Conservation (phyloP, 92 coral and sea anemone genomes). For the Parazoanthus atlanticus region DNA sequence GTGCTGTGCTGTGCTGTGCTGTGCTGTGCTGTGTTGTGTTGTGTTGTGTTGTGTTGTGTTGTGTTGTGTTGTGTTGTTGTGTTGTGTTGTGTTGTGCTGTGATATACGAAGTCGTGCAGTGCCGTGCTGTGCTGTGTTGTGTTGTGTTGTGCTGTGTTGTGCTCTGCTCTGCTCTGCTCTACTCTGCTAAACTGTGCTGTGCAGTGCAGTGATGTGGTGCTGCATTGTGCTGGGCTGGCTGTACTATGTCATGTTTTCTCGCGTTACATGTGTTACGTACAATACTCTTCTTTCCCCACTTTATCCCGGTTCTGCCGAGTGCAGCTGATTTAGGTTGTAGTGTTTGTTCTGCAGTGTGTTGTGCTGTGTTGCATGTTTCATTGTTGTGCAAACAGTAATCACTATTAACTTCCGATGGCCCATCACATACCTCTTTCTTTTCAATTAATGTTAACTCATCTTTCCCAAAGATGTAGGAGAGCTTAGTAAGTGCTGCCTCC, state of each 20-base stretch:
- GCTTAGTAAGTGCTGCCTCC: conserved; percentile 93
- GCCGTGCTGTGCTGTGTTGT: no score
- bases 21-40: background rate
- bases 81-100: no score
- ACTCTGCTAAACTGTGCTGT: no score
- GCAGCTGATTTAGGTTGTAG: no score
- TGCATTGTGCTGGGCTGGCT: background rate
- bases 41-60: background rate
- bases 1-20: background rate
- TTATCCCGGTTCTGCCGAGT: background rate
- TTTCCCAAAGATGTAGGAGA: conserved; percentile 87
- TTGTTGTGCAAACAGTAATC: no score
- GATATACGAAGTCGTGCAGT: no score
- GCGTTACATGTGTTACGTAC: background rate
- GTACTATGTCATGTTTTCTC: background rate
- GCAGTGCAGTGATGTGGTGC: no score
- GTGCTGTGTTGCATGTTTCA: background rate
- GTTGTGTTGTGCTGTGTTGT: no score
- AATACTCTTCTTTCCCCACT: background rate
- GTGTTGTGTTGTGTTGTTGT: no score
- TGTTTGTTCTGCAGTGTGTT: no score
- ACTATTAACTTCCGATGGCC: no score
- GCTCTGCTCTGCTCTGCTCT: no score
- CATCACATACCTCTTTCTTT: conserved; percentile 70
- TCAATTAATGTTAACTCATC: conserved; percentile 69